A percentile compares a stretch with the other conserved stretches of the same genome.
Conservation (phyloP, 2,797 vertebrate genomes). For the Parauchenoglanis punctatus region DNA sequence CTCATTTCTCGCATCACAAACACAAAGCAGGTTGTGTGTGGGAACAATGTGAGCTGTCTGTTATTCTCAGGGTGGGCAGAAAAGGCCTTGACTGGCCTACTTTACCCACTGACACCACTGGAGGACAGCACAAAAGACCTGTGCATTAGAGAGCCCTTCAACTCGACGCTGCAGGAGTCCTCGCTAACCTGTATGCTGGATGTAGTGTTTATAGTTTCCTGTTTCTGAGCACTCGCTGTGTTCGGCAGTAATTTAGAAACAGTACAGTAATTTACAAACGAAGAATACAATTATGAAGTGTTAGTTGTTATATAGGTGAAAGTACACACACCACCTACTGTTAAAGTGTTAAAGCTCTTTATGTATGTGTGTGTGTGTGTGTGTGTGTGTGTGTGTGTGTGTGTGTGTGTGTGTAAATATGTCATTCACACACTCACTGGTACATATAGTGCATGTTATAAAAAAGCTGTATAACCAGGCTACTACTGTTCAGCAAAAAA, state of each 20-base stretch:
- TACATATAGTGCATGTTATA: background rate
- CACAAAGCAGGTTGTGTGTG: slow-evolving; percentile 77
- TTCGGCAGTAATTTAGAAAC: slow-evolving; percentile 5
- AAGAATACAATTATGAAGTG: slow-evolving; percentile 20
- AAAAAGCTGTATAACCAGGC: background rate
- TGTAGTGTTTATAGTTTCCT: slow-evolving; percentile 23
- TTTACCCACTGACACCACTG: slow-evolving; percentile 65
- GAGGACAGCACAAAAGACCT: slow-evolving; percentile 63
- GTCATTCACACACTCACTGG: background rate
- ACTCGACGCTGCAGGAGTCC: background rate
- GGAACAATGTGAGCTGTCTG: slow-evolving; percentile 72
- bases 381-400: background rate
- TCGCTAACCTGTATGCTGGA: background rate
- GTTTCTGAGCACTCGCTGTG: slow-evolving; percentile 4
- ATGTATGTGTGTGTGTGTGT: background rate
- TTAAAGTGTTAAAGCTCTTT: slow-evolving; percentile 4
- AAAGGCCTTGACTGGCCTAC: slow-evolving; percentile 62
- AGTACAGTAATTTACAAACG: background rate
- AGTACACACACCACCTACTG: background rate
- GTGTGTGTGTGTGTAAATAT: background rate
- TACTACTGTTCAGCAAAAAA: background rate
- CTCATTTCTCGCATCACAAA: slow-evolving; percentile 66
- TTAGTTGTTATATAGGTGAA: slow-evolving; percentile 17
- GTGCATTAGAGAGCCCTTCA: slow-evolving; percentile 3
- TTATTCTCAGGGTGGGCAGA: slow-evolving; percentile 71